Evolutionary conservation across 2,888 invertebrate species (phyloP).

Genomic region (Andrena bicolor): DNA sequence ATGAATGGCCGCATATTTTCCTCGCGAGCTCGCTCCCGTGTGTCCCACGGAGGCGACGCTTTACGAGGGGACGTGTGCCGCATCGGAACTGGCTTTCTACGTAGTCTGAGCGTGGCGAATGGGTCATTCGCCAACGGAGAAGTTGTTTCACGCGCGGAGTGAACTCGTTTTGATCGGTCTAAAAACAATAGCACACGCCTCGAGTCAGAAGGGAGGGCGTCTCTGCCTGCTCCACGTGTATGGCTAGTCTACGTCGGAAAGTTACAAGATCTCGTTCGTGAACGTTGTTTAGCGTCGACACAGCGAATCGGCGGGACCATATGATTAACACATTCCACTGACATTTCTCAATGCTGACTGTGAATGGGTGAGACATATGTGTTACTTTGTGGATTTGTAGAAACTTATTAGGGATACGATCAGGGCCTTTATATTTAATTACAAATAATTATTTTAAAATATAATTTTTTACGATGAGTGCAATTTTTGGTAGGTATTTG

Average conservation of each 20-base stretch:
- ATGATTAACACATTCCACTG: conserved; percentile 24
- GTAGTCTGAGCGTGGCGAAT: neutral
- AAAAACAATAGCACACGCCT: too few species aligned
- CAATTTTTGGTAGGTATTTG: too few species aligned
- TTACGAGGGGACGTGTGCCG: conserved; percentile 37
- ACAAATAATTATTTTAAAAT: too few species aligned
- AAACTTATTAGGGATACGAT: too few species aligned
- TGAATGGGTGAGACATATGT: too few species aligned
- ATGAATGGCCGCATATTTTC: conserved; percentile 51
- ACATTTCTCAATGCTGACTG: too few species aligned
- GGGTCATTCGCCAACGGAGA: neutral
- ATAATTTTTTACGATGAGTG: too few species aligned
- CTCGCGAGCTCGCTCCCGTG: conserved; percentile 5
- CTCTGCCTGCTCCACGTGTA: conserved; percentile 12
- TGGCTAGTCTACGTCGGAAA: conserved; percentile 42
- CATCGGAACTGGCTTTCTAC: conserved; percentile 21
- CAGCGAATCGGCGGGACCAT: neutral
- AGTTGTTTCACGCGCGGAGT: conserved; percentile 5
- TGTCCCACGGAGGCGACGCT: conserved; percentile 10
- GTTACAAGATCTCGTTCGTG: conserved; percentile 33
- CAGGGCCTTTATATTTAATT: too few species aligned
- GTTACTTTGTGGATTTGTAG: too few species aligned
- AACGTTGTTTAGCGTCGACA: neutral
- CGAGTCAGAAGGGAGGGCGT: neutral
- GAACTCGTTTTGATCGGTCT: conserved; percentile 24